Evolutionary conservation across 2,888 invertebrate genomes (phyloP), one percentile per base, ranked within the genome.

Genomic region (Microctonus aethiopoides): DNA sequence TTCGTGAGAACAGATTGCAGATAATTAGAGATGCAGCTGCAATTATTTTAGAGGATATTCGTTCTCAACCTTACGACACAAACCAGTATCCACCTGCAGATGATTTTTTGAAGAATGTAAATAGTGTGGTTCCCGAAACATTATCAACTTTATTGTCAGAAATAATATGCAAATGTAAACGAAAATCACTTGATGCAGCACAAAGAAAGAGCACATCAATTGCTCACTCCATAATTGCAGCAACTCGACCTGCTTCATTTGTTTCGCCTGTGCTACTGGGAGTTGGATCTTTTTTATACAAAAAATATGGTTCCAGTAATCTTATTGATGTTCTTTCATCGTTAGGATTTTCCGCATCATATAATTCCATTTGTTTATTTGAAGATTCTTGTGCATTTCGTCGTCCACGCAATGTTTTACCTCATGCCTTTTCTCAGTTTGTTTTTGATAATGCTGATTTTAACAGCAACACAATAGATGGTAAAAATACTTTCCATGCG

Each of bases 171-270:
- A 62, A 72, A 63, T 11, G 41, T 26, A 72, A 75, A 54, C 24
- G 36, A 29, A 41, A 41, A 26, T 52, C 59, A 29, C 46, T 32
- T n/a, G 60, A 68, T 24, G 32, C 39, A 26, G 71, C 54, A 22
- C 57, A 68, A 65, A 68, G 46, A 54, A 69, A 72, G 41, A 64
- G 71, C 26, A 46, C 57, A 32, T 34, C 68, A 22, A 69, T 72
- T 20, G 72, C 70, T 13, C 74, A 76, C 54, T 34, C 67, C 16
- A 71, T 75, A 22, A 73, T 76, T 29, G 73, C 78, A 68, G 77
- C 80, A 69, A 76, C 74, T 62, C 76, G 80, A 71, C 80, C 80
- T 64, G 73, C 80, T 73, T 79, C 80, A 68, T 83, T 81, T 72
- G 73, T 77, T 72, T 84, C 82, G 67, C 75, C 79, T 34, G 13